A percentile compares a stretch with the other conserved stretches of the same genome.
Conservation (phyloP, 2,888 invertebrate species). For the Myopa testacea region DNA sequence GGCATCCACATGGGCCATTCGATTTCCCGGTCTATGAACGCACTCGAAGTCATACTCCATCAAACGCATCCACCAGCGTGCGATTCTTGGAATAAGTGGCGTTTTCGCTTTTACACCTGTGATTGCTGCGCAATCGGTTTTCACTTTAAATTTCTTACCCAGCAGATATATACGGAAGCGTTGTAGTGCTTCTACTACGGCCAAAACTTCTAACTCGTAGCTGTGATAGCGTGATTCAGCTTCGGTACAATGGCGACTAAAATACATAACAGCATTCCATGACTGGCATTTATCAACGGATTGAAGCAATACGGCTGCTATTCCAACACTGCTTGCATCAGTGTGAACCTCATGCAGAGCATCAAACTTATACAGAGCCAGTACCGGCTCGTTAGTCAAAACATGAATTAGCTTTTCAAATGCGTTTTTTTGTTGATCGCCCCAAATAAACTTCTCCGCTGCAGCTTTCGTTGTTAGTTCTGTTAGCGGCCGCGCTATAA, state of each 20-base stretch:
- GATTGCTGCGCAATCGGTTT: conserved; percentile 43
- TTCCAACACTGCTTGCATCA: conserved; percentile 37
- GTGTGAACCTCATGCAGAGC: conserved; percentile 42
- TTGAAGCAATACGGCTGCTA: conserved; percentile 43
- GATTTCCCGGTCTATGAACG: conserved; percentile 30
- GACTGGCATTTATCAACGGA: conserved; percentile 23
- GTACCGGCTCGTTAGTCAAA: conserved; percentile 29
- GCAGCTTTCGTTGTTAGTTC: conserved; percentile 33
- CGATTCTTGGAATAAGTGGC: conserved; percentile 8
- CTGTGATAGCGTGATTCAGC: background rate
- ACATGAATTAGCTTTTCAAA: conserved; percentile 34
- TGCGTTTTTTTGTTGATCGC: conserved; percentile 30
- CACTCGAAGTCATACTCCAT: conserved; percentile 41
- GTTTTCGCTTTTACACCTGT: conserved; percentile 37
- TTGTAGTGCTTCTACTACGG: conserved; percentile 30
- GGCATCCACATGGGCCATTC: conserved; percentile 43
- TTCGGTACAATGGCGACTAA: conserved; percentile 33
- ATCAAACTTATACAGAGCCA: conserved; percentile 34
- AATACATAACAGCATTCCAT: conserved; percentile 39
- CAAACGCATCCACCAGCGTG: conserved; percentile 38
- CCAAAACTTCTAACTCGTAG: conserved; percentile 40
- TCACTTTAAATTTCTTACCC: conserved; percentile 35
- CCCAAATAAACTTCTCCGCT: conserved; percentile 20
- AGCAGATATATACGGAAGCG: conserved; percentile 39
- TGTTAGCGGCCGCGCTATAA: conserved; percentile 37